phyloP scores from a whole-genome alignment of 2,888 invertebrate genomes.

The Orchestes rusci region DNA sequence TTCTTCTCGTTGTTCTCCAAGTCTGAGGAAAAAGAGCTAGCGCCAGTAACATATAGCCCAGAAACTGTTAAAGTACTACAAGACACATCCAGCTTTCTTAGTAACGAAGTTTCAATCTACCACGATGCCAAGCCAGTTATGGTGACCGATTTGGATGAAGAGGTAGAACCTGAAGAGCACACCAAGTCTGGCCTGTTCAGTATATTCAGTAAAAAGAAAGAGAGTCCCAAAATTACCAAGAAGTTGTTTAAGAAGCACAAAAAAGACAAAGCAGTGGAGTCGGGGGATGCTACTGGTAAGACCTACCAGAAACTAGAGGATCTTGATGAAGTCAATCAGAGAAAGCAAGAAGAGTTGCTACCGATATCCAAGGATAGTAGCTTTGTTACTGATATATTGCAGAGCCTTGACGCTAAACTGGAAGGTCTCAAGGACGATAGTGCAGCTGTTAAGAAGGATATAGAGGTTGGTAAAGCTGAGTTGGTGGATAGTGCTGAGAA shows the following conservation, averaged over 20 bases:
- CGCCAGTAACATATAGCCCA: conserved; percentile 13
- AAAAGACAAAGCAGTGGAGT: conserved; percentile 24
- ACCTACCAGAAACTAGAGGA: conserved; percentile 28
- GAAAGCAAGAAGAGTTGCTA: conserved; percentile 18
- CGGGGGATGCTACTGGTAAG: conserved; percentile 26
- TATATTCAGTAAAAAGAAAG: conserved; percentile 30
- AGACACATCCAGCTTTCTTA: conserved; percentile 30
- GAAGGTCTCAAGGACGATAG: conserved; percentile 26
- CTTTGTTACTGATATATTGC: conserved; percentile 28
- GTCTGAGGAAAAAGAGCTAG: conserved; percentile 16
- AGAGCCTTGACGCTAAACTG: conserved; percentile 30
- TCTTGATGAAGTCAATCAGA: conserved; percentile 19
- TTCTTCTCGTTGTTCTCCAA: conserved; percentile 24
- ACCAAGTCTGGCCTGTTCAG: conserved; percentile 30
- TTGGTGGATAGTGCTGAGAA: conserved; percentile 2
- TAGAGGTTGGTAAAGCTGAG: not conserved
- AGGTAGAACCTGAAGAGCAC: conserved; percentile 25
- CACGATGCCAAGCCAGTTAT: conserved; percentile 33
- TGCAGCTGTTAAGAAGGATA: conserved; percentile 6
- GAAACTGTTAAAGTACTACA: conserved; percentile 26
- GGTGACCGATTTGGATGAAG: conserved; percentile 30
- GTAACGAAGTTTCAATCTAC: conserved; percentile 33
- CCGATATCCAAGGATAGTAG: conserved; percentile 11
- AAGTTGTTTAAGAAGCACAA: conserved; percentile 30
- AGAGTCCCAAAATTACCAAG: conserved; percentile 29